Base-by-base conservation (phyloP, 2,113 vertebrate genomes). In the Ameiurus melas region DNA sequence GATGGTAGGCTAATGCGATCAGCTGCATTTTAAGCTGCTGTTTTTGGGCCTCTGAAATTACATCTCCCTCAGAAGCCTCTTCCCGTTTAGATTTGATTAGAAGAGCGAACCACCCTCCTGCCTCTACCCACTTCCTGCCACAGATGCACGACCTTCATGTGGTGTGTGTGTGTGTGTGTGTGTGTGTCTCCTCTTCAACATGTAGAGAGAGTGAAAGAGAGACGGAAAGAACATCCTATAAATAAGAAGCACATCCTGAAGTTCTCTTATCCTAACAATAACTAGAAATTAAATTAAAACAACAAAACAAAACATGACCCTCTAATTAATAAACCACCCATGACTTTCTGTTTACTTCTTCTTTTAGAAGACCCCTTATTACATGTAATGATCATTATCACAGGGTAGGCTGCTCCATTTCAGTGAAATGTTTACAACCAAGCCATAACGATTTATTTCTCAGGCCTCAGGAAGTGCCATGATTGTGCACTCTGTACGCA, bases 1-100 rank as follows among this genome's bases (percentile, higher is more conserved):
- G 95, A 95, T 94, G 95, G 95, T 79, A 82, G 93, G 90, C 92
- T 96, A 97, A 97, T 97, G 93, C 94, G 95, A 96, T 96, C 95
- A 96, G 93, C 92, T 93, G 91, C 95, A 94, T 96, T 96, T 96
- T 96, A 95, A 95, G 93, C 94, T 93, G 90, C 91, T 93, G 87
- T 95, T 92, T 93, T 93, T 90, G 90, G 82, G 93, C 91, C 91
- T 94, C 94, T 95, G 93, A 95, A 94, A 95, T 97, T 96, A 94
- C 92, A 95, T 96, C 94, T 95, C 93, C 89, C 60, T 95, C 90
- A 62, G 93, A 92, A 94, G 92, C 90, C 90, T 92, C 94, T 93
- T 93, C 92, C 93, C 90, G 83, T 89, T 91, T 89, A 94, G 93
- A 96, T 96, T 93, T 93, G 92, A 96, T 96, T 95, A 95, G 91